phyloP scores from a whole-genome alignment of 2,888 invertebrate species.

The Tachina fera region DNA sequence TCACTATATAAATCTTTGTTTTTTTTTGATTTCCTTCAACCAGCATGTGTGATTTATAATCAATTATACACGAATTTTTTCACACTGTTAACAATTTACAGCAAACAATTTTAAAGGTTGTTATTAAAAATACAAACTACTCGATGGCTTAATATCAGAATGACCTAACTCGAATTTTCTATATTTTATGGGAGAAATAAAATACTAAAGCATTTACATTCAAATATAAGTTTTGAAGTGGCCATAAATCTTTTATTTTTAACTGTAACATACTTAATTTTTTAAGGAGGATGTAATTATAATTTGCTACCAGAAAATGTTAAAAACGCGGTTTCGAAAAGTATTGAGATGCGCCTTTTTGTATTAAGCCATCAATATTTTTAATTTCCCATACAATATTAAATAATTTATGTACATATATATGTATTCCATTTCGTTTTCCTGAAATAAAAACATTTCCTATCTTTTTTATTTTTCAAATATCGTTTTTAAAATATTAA shows the following conservation, averaged over 20 bases:
- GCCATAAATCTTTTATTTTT: no score
- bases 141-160: no score
- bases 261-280: no score
- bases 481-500: constrained; percentile 21
- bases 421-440: background rate
- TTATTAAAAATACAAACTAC: constrained; percentile 1
- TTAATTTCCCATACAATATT: constrained; percentile 40
- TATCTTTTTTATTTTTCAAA: constrained; percentile 3
- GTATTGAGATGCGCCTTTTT: no score
- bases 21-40: constrained; percentile 34
- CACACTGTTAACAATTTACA: constrained; percentile 32
- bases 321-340: no score
- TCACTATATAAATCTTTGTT: constrained; percentile 54
- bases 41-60: constrained; percentile 45
- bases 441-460: constrained; percentile 18
- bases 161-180: no score
- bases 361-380: no score
- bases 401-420: constrained; percentile 2
- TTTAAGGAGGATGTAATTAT: no score
- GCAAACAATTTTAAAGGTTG: constrained; percentile 22
- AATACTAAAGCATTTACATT: no score
- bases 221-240: no score
- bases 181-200: no score
- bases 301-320: no score
- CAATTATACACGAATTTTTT: constrained; percentile 55